Evolutionary conservation across 2,888 invertebrate genomes (phyloP).

Genomic region (Metopia argyrocephala): DNA sequence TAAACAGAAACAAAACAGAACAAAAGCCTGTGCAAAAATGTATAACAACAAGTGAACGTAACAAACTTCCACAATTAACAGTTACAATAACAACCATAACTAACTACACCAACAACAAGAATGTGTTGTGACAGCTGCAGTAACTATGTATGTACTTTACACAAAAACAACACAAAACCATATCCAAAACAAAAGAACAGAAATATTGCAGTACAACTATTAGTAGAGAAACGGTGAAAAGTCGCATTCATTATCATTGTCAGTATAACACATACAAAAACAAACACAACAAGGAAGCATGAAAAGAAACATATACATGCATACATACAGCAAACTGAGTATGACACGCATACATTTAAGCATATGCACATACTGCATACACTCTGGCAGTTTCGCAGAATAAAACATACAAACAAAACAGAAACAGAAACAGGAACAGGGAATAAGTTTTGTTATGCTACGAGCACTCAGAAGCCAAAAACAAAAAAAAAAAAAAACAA

Average conservation of each 20-base stretch:
- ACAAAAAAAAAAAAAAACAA: neutral
- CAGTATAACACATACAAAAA: constrained; percentile 12
- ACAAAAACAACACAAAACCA: neutral
- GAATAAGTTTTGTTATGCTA: constrained; percentile 16
- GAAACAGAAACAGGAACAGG: neutral
- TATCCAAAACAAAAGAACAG: neutral
- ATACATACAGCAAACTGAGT: too few species aligned
- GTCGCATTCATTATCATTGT: constrained; percentile 10
- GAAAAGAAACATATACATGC: too few species aligned
- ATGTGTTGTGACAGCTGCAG: constrained; percentile 10
- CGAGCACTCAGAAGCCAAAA: neutral
- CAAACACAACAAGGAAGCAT: too few species aligned
- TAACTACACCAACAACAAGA: neutral
- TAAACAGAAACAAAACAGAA: constrained; percentile 41
- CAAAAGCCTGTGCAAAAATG: constrained; percentile 48
- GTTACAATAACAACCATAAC: constrained; percentile 23
- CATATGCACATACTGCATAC: too few species aligned
- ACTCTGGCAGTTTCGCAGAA: too few species aligned
- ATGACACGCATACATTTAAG: too few species aligned
- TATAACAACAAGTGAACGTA: constrained; percentile 57
- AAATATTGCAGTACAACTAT: neutral
- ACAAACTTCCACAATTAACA: constrained; percentile 57
- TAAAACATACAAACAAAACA: too few species aligned
- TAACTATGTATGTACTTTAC: neutral
- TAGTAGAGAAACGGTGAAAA: neutral